Percentiles rank a stretch among this genome's conserved stretches.
These are phyloP conservation scores for Varanus komodoensis DNA, from an alignment of 2,113 vertebrate species.

Conservation along the genomic window DNA sequence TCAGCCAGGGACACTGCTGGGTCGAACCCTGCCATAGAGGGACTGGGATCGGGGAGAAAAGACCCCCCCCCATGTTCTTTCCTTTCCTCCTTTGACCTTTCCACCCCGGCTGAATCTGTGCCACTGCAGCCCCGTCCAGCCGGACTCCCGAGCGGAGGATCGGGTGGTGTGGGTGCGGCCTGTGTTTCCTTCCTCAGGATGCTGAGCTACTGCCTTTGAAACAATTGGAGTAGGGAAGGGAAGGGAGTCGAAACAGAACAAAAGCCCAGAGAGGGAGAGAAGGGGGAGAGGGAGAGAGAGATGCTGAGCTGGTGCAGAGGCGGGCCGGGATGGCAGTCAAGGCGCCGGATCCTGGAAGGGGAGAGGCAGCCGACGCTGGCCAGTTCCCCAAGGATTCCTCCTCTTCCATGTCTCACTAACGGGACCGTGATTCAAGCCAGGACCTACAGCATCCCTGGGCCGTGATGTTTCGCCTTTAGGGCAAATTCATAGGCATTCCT, in stretches of 20 bases:
- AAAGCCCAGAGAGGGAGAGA: background rate
- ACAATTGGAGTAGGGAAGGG: conserved; percentile 73
- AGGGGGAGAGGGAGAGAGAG: conserved; percentile 35
- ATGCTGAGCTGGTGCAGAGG: conserved; percentile 18
- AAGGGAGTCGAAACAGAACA: background rate
- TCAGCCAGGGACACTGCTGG: too few relatives aligned
- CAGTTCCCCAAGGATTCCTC: too few relatives aligned
- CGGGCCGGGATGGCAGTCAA: too few relatives aligned
- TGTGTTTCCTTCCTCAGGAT: conserved; percentile 82
- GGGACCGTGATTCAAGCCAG: too few relatives aligned
- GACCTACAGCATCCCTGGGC: too few relatives aligned
- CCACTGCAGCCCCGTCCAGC: background rate
- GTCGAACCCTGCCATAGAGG: too few relatives aligned
- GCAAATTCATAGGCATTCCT: background rate
- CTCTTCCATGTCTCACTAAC: too few relatives aligned
- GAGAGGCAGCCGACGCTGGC: too few relatives aligned
- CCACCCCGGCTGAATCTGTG: background rate
- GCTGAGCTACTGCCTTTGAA: conserved; percentile 71
- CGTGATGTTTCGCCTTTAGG: background rate
- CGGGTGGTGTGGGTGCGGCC: conserved; percentile 67
- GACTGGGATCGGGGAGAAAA: background rate
- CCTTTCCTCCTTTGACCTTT: background rate
- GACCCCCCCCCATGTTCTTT: background rate
- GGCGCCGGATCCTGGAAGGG: background rate
- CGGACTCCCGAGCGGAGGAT: conserved; percentile 27